These are phyloP conservation scores for Chlamydotis undulata DNA, from an alignment of 2,113 vertebrate species.

Conservation along the genomic window DNA sequence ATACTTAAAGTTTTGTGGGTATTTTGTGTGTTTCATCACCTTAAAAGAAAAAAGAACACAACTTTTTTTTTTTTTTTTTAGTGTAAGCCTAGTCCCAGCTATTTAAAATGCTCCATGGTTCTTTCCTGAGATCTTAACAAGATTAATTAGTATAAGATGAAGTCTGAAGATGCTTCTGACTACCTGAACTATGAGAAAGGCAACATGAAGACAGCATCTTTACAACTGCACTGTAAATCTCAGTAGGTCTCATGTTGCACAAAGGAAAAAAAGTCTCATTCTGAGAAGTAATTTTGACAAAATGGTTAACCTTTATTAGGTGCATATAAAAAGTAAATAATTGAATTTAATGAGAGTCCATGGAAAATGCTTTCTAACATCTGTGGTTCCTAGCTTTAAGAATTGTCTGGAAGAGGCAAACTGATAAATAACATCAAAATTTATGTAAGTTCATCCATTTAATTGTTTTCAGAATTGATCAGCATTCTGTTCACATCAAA, in stretches of 20 bases:
- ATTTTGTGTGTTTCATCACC: not conserved
- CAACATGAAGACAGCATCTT: not conserved
- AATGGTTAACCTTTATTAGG: not conserved
- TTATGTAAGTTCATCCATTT: not conserved
- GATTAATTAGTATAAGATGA: not conserved
- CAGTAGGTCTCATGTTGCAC: not conserved
- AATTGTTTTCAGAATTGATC: not conserved
- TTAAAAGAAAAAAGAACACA: not conserved
- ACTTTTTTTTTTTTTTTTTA: not conserved
- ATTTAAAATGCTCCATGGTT: not conserved
- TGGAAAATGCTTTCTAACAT: not conserved
- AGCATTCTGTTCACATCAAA: not conserved
- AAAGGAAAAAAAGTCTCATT: not conserved
- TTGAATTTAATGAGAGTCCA: not conserved
- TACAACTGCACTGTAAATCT: not conserved
- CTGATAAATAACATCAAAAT: not conserved
- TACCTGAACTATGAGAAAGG: not conserved
- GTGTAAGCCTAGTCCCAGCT: not conserved
- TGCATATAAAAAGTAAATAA: not conserved
- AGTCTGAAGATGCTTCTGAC: not conserved
- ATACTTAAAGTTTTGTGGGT: not conserved
- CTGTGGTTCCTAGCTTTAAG: not conserved
- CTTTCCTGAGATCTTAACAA: not conserved
- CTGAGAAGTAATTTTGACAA: not conserved
- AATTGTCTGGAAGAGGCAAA: not conserved